Evolutionary conservation across 1,140 invertebrate genomes (phyloP).

Genomic region (Phymorhynchus buccinoides): DNA sequence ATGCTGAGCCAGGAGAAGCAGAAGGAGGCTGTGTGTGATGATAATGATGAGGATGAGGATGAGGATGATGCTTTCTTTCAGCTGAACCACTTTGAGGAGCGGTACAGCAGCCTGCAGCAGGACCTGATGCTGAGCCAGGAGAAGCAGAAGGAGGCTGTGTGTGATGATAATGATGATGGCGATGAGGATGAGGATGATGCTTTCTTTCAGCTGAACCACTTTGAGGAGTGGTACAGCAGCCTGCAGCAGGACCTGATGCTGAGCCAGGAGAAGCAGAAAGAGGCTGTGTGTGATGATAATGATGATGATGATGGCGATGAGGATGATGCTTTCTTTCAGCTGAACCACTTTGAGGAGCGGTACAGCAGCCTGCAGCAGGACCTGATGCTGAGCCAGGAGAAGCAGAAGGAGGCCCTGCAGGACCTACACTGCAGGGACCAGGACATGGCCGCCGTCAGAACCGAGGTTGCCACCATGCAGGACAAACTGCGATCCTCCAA

Average conservation of each 20-base stretch:
- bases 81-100: not conserved
- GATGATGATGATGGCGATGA: too few species aligned
- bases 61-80: too few species aligned
- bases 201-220: conserved; percentile 62
- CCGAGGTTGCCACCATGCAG: conserved; percentile 66
- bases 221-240: conserved; percentile 63
- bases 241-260: conserved; percentile 62
- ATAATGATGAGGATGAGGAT: too few species aligned
- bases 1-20: conserved; percentile 63
- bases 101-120: conserved; percentile 60
- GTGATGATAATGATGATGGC: too few species aligned
- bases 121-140: conserved; percentile 64
- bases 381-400: conserved; percentile 61
- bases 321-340: conserved; percentile 47
- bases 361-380: conserved; percentile 64
- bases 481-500: conserved; percentile 66
- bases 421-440: conserved; percentile 70
- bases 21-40: conserved; percentile 52
- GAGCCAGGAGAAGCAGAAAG: conserved; percentile 66
- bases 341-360: conserved; percentile 66
- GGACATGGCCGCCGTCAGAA: conserved; percentile 64
- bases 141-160: conserved; percentile 59
- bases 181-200: too few species aligned
- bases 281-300: conserved; percentile 37
- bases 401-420: conserved; percentile 64